phyloP scores from a whole-genome alignment of 2,888 invertebrate species.

The Hydraecia micacea region DNA sequence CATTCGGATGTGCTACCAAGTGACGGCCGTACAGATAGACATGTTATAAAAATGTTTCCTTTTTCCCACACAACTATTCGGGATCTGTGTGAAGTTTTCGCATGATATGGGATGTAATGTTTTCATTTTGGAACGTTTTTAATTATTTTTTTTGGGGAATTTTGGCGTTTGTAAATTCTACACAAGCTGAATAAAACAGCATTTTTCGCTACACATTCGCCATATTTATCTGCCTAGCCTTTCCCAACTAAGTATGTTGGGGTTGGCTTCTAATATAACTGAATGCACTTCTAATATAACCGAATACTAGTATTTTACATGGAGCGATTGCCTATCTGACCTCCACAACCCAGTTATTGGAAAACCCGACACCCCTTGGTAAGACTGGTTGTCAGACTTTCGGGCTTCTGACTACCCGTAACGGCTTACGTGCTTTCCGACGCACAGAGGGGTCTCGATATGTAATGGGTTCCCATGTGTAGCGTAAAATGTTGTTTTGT shows the following conservation, averaged over 20 bases:
- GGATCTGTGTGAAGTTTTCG: conserved; percentile 29
- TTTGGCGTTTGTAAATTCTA: not conserved
- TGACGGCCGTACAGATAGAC: conserved; percentile 57
- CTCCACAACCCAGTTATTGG: not conserved
- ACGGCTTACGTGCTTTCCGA: not conserved
- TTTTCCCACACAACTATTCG: conserved; percentile 49
- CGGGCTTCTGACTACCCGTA: not conserved
- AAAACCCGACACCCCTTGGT: not conserved
- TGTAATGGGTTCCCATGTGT: no score
- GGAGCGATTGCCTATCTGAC: not conserved
- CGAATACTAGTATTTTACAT: not conserved
- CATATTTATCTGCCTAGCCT: not conserved
- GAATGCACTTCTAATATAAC: not conserved
- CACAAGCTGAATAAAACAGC: not conserved
- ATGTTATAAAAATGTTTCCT: conserved; percentile 61
- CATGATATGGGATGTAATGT: conserved; percentile 26
- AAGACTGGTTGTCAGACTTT: no score
- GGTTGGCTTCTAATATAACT: not conserved
- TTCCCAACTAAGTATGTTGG: not conserved
- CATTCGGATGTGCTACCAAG: conserved; percentile 58
- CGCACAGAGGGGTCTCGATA: not conserved
- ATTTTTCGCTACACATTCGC: not conserved
- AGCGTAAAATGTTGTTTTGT: not conserved
- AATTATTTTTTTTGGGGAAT: not conserved
- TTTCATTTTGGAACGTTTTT: not conserved